Evolutionary conservation across 2,888 invertebrate genomes (phyloP).

Genomic region (Orthonychiurus folsomi): DNA sequence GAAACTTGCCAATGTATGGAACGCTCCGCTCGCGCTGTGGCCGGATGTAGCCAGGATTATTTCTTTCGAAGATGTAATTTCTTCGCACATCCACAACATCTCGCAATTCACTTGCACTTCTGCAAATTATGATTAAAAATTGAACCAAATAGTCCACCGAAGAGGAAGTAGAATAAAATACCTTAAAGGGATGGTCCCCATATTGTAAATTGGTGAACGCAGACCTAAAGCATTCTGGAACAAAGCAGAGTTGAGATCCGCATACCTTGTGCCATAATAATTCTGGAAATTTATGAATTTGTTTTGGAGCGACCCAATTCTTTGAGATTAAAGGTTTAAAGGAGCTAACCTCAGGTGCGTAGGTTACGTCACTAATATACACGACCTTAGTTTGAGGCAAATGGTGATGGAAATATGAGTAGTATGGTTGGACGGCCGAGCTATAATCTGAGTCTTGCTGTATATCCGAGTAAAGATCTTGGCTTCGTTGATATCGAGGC

Average conservation of each 20-base stretch:
- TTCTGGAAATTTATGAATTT: too few species aligned
- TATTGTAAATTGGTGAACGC: background rate
- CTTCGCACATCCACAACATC: background rate
- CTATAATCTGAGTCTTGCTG: background rate
- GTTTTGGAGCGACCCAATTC: too few species aligned
- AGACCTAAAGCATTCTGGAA: background rate
- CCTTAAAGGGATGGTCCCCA: background rate
- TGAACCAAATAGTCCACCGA: too few species aligned
- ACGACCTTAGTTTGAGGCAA: background rate
- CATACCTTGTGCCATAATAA: background rate
- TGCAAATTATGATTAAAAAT: too few species aligned
- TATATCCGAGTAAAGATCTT: background rate
- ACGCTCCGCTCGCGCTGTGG: background rate
- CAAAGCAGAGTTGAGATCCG: background rate
- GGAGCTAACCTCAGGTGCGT: background rate
- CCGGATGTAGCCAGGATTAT: background rate
- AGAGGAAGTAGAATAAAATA: background rate
- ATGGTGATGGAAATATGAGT: background rate
- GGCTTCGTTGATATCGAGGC: background rate
- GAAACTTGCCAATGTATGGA: background rate
- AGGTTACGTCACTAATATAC: background rate
- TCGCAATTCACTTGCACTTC: background rate
- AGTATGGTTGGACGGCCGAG: background rate
- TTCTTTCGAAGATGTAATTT: background rate
- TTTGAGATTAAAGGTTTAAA: too few species aligned